Conservation (phyloP, 2,888 invertebrate genomes). For the Melanostoma mellinum region DNA sequence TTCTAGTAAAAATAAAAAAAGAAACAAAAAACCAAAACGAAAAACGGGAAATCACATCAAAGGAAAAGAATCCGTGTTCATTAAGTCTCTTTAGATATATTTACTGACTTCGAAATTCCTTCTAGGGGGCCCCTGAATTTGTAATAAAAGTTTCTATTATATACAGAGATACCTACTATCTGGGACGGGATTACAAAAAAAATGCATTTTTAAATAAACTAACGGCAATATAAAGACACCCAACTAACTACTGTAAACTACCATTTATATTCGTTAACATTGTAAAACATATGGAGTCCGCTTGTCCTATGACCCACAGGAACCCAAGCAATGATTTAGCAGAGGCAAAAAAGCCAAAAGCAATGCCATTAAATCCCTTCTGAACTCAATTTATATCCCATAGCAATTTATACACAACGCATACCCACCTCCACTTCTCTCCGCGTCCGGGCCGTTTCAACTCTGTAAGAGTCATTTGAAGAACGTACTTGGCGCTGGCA, state of each 20-base stretch:
- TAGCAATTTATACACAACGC: conserved; percentile 78
- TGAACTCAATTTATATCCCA: conserved; percentile 80
- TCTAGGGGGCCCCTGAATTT: not conserved
- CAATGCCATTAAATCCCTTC: conserved; percentile 79
- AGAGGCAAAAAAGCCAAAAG: conserved; percentile 35
- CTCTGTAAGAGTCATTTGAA: conserved; percentile 27
- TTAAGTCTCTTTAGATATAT: conserved; percentile 25
- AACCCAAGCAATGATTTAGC: conserved; percentile 64
- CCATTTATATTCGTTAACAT: conserved; percentile 53
- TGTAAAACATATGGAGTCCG: conserved; percentile 58
- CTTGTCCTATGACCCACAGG: conserved; percentile 58
- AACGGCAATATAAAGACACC: conserved; percentile 37
- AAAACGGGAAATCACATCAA: conserved; percentile 8
- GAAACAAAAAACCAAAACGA: not conserved
- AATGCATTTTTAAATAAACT: conserved; percentile 49
- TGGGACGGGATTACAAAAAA: conserved; percentile 12
- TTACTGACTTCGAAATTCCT: not conserved
- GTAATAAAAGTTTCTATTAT: conserved; percentile 15
- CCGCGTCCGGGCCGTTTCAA: conserved; percentile 14
- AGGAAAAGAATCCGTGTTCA: conserved; percentile 31
- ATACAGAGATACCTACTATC: not conserved
- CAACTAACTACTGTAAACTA: conserved; percentile 48
- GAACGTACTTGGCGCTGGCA: conserved; percentile 14
- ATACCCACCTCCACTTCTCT: not conserved
- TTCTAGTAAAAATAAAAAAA: not conserved